phyloP scores from a whole-genome alignment of 2,888 invertebrate genomes.

The Cinara cedri region DNA sequence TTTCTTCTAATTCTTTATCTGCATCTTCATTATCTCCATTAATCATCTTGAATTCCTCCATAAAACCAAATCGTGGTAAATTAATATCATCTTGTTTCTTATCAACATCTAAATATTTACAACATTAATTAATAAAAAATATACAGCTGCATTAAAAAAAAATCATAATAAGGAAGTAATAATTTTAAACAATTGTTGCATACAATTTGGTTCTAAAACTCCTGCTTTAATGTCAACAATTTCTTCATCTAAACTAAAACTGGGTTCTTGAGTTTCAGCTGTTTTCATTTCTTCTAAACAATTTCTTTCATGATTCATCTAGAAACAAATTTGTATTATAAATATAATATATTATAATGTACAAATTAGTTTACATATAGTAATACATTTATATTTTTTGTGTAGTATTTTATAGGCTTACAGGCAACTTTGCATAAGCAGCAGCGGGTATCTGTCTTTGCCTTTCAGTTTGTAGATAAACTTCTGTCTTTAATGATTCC shows the following conservation, averaged over 20 bases:
- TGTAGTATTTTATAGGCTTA: conserved; percentile 60
- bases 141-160: too few relatives aligned
- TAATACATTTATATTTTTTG: too few relatives aligned
- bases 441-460: conserved; percentile 68
- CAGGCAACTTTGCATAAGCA: conserved; percentile 65
- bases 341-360: background rate
- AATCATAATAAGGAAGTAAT: too few relatives aligned
- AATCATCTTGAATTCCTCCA: conserved; percentile 58
- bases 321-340: conserved; percentile 60
- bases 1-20: conserved; percentile 80
- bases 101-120: conserved; percentile 24
- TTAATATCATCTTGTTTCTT: conserved; percentile 45
- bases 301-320: conserved; percentile 73
- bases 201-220: conserved; percentile 19
- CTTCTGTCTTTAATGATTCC: conserved; percentile 76
- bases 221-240: conserved; percentile 27
- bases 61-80: conserved; percentile 59
- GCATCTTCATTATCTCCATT: conserved; percentile 63
- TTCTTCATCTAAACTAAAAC: conserved; percentile 44
- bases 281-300: conserved; percentile 74
- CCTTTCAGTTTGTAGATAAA: conserved; percentile 67
- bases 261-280: conserved; percentile 64
- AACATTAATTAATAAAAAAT: too few relatives aligned
- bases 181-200: background rate
- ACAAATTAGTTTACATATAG: too few relatives aligned